Percentiles rank a stretch among this genome's conserved stretches.
Conservation (phyloP, 1,140 invertebrate species). For the Rhizoglyphus robini region DNA sequence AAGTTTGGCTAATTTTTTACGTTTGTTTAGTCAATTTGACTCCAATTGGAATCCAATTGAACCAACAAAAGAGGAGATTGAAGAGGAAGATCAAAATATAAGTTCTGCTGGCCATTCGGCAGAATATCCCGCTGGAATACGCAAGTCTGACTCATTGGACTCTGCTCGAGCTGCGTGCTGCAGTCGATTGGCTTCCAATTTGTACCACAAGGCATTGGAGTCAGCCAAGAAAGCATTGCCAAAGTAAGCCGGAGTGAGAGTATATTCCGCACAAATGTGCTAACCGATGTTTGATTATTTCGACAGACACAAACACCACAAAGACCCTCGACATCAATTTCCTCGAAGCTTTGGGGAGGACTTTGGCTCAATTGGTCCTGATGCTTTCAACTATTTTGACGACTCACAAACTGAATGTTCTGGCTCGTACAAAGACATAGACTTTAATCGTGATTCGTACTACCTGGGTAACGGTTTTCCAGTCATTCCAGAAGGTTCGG, state of each 20-base stretch:
- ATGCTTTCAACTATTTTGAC: slow-evolving; percentile 15
- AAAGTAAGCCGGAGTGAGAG: not conserved
- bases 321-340: not conserved
- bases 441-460: slow-evolving; percentile 15
- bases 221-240: slow-evolving; percentile 16
- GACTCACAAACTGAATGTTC: slow-evolving; percentile 15
- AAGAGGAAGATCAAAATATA: no score
- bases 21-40: not conserved
- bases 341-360: slow-evolving; percentile 15
- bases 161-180: slow-evolving; percentile 1
- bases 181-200: slow-evolving; percentile 9
- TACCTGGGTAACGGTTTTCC: not conserved
- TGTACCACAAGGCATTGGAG: slow-evolving; percentile 18
- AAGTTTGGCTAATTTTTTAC: no score
- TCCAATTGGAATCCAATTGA: not conserved
- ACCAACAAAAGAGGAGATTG: no score
- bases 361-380: slow-evolving; percentile 9
- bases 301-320: not conserved
- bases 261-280: not conserved
- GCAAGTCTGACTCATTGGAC: slow-evolving; percentile 12
- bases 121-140: not conserved
- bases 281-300: not conserved
- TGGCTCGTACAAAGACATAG: not conserved
- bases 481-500: slow-evolving; percentile 2
- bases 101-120: not conserved